Evolutionary conservation across 2,113 vertebrate species (phyloP), one percentile per base, ranked within the genome.

Genomic region (Opisthocomus hoazin): DNA sequence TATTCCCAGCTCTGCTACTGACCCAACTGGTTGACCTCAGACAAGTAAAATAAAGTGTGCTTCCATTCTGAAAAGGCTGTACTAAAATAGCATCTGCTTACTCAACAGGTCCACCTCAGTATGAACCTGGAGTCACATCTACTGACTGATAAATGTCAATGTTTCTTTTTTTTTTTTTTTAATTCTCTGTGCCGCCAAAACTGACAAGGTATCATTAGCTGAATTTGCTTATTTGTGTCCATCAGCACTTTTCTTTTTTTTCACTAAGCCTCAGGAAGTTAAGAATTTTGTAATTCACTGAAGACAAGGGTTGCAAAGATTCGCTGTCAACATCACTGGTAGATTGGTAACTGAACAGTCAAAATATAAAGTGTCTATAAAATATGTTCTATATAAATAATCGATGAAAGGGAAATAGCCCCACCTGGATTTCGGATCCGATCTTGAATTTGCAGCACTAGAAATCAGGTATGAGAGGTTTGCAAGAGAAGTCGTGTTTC

Each of bases 41-140:
- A 78, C 45, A 74, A 84, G 74, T 80, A 84, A 87, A 74, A 90
- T 84, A 95, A 94, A 88, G 57, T 43, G 34, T 84, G 64, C 79
- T 87, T 91, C 66, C 63, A 80, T 78, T 94, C 78, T 97, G 71
- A 95, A 97, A 93, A 92, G 68, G 26, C 79, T 66, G 27, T 32
- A 64, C 81, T 84, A 80, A 96, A 95, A 91, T 91, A 96, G 79
- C 37, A 30, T 81, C 73, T 94, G 66, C 78, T 93, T 96, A 69
- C 48, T 87, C 69, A 95, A 93, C 86, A 90, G 87, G 76, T 73
- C 71, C 66, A 65, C 48, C 65, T 92, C 86, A 41, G 36, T 46
- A 54, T 34, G 37, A 77, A 48, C 51, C 70, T 93, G 36, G 30
- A 93, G 41, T 84, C 70, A 81, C 19, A 77, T 70, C 68, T 86